Percentiles rank a stretch among this genome's conserved stretches.
phyloP scores from a whole-genome alignment of 2,797 vertebrate species.

The Rhadinocentrus ornatus region DNA sequence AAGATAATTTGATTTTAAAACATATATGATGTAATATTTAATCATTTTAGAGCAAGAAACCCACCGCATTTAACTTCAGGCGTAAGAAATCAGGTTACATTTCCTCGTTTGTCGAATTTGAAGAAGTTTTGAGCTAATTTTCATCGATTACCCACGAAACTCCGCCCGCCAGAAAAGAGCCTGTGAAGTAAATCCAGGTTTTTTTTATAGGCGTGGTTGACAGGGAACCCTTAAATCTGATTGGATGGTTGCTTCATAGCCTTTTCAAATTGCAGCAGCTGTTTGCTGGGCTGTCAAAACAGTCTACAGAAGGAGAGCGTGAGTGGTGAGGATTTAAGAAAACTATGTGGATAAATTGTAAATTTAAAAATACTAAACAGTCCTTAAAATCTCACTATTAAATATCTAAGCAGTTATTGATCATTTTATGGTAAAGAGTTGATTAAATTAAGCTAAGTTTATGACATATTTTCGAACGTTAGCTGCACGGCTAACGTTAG shows the following conservation, averaged over 20 bases:
- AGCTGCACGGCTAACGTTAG: slow-evolving; percentile 40
- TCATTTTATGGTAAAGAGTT: not conserved
- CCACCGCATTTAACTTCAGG: too few species aligned
- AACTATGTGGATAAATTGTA: rapidly evolving
- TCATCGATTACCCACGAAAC: not conserved
- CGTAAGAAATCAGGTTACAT: too few species aligned
- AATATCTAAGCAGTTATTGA: not conserved
- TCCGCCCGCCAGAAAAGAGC: slow-evolving; percentile 20
- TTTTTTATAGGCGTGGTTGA: slow-evolving; percentile 38
- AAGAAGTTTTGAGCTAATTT: not conserved
- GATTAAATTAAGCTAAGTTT: not conserved
- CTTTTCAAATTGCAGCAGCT: slow-evolving; percentile 72
- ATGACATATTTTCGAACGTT: not conserved
- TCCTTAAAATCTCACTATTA: not conserved
- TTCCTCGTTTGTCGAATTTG: not conserved
- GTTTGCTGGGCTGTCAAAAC: slow-evolving; percentile 67
- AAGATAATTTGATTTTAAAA: not conserved
- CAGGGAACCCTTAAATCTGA: slow-evolving; percentile 1
- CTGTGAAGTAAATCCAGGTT: rapidly evolving
- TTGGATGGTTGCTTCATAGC: slow-evolving; percentile 61
- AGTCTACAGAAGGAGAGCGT: not conserved
- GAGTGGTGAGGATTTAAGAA: slow-evolving; percentile 45
- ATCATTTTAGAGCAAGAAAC: too few species aligned
- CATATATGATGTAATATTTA: not conserved
- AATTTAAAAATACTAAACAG: not conserved